These are phyloP conservation scores for Lottia scabra DNA, from an alignment of 2,888 invertebrate species.

Conservation along the genomic window DNA sequence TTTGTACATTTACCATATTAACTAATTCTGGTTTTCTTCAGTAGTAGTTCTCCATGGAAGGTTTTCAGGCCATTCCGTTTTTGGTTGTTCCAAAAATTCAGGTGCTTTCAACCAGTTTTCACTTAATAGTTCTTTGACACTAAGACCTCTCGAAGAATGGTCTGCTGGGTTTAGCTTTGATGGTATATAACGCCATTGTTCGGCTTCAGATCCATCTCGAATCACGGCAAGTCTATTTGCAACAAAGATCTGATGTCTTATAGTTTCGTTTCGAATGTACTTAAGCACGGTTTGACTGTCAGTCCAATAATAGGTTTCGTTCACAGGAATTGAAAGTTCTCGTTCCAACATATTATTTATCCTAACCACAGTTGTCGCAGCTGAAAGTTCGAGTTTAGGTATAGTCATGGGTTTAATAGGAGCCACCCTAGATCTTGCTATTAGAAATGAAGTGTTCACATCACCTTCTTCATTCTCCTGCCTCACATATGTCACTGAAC, in stretches of 20 bases:
- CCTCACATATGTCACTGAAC: slow-evolving; percentile 9
- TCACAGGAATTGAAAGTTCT: too few species aligned
- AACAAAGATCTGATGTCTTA: slow-evolving; percentile 5
- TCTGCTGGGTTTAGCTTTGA: background rate
- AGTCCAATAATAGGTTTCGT: too few species aligned
- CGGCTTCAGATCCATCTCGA: slow-evolving; percentile 5
- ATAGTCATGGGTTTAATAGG: slow-evolving; percentile 13
- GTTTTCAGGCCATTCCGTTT: too few species aligned
- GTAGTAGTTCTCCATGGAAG: too few species aligned
- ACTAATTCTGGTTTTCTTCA: too few species aligned
- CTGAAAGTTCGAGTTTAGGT: slow-evolving; percentile 15
- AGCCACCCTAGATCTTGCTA: slow-evolving; percentile 9
- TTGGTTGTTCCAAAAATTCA: too few species aligned
- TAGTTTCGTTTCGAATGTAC: slow-evolving; percentile 3
- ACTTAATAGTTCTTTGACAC: background rate
- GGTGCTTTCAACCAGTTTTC: too few species aligned
- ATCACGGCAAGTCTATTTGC: too few species aligned
- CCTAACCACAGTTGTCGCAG: slow-evolving; percentile 1
- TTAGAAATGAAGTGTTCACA: slow-evolving; percentile 9
- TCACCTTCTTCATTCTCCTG: background rate
- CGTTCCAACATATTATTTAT: background rate
- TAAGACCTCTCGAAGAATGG: background rate
- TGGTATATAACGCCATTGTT: background rate
- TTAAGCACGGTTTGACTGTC: slow-evolving; percentile 7
- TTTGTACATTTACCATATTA: too few species aligned